A percentile compares a stretch with the other conserved stretches of the same genome.
These are phyloP conservation scores for Erinaceus europaeus DNA, from an alignment of 2,113 vertebrate genomes.

Conservation along the genomic window DNA sequence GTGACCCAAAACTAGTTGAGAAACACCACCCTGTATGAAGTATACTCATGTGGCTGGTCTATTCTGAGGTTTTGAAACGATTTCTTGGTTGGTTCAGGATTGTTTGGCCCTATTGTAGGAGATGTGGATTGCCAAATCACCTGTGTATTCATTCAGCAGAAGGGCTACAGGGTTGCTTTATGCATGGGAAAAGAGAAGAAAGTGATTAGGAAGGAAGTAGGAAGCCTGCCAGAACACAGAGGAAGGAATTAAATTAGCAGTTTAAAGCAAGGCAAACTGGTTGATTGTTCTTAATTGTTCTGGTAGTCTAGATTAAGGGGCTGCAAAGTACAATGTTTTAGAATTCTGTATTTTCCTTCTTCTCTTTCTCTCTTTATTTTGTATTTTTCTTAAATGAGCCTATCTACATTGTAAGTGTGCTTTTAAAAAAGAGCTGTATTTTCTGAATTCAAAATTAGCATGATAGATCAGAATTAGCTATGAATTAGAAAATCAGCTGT, in stretches of 20 bases:
- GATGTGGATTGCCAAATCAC: background rate
- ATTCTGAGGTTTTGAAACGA: background rate
- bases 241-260: background rate
- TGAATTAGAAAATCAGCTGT: background rate
- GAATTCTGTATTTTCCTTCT: too few relatives aligned
- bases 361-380: too few relatives aligned
- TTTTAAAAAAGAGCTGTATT: background rate
- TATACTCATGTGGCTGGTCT: background rate
- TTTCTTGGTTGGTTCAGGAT: background rate
- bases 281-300: background rate
- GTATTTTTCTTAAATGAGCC: background rate
- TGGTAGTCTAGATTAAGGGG: background rate
- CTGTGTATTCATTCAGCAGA: background rate
- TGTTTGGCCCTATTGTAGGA: background rate
- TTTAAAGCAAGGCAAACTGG: background rate
- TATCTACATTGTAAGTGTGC: too few relatives aligned
- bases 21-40: background rate
- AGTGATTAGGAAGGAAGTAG: conserved; percentile 38
- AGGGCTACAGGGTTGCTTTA: background rate
- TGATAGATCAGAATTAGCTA: background rate
- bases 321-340: background rate
- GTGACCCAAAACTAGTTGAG: background rate
- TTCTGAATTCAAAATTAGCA: background rate
- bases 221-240: background rate
- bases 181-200: background rate